Base-by-base conservation (phyloP, 2,888 invertebrate genomes). In the Bimastos eiseni region DNA sequence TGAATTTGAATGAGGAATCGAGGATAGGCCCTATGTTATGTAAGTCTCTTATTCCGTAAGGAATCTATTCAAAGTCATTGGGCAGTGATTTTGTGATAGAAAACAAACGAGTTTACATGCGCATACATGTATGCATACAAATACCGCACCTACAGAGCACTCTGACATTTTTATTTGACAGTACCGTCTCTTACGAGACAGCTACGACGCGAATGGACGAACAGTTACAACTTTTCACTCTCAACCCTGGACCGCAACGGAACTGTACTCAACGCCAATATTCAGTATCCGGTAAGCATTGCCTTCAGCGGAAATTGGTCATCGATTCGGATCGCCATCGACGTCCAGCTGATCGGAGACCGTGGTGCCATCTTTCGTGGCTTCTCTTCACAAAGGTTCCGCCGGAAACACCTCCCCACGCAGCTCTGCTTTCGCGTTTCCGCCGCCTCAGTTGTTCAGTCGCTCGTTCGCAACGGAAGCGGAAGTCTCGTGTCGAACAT, bases 331-430 rank as follows among this genome's bases (percentile, higher is more conserved):
- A 34, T 86, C 34, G 86, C 36, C 34, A 34, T 86, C 86, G 86
- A 86, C 21, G 37, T 86, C 0, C 86, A 86, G 37, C 86, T 86
- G 86, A 86, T 37, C 36, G 86, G 86, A 34, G 37, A 37, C 36
- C 86, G 86, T 86, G 86, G 21, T 37, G 86, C 37, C 86, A 37
- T 37, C 86, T 86, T 86, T 36, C 86, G 86, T 33, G 86, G 36
- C 17, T 19, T 36, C 37, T 36, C 86, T 30, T 86, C 86, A 6
- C 86, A 86, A 36, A 34, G 86, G 37, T 86, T 86, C 37, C 86
- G 86, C 34, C 86, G 86, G 86, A 86, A 86, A 37, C 36, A 11
- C 86, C 37, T 86, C 17, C 86, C 86, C 17, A 37, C 34, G 6
- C 34, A 86, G 36, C 86, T 86, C 21, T 86, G 86, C 86, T 34